Conservation (phyloP, 1,140 invertebrate species). For the Scaptodrosophila lebanonensis region DNA sequence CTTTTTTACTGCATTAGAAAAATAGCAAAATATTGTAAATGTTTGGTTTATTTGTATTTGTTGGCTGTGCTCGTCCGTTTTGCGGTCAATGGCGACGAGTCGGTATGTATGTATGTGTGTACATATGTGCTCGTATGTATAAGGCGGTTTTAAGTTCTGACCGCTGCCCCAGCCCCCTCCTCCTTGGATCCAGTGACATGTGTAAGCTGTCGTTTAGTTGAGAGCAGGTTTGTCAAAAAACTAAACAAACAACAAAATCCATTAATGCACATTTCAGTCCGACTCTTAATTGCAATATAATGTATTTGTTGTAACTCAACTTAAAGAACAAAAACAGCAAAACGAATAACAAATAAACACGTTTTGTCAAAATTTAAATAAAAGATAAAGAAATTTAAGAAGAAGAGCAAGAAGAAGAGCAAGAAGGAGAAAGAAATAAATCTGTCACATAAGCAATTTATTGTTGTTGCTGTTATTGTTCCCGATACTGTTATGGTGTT, state of each 20-base stretch:
- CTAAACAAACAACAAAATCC: too few species aligned
- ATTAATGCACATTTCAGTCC: too few species aligned
- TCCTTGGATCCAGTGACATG: slow-evolving; percentile 19
- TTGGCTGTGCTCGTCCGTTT: slow-evolving; percentile 33
- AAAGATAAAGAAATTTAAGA: slow-evolving; percentile 7
- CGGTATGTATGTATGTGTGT: too few species aligned
- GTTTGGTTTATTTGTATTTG: slow-evolving; percentile 26
- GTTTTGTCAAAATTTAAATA: background rate
- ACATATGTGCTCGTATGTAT: slow-evolving; percentile 1
- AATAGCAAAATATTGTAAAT: slow-evolving; percentile 18
- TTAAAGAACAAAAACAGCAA: too few species aligned
- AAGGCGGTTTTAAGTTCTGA: background rate
- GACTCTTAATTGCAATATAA: too few species aligned
- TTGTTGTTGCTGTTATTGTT: background rate
- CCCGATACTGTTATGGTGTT: slow-evolving; percentile 12
- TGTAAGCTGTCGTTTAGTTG: slow-evolving; percentile 24
- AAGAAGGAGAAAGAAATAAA: slow-evolving; percentile 14
- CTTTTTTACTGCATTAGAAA: too few species aligned
- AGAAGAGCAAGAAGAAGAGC: slow-evolving; percentile 17
- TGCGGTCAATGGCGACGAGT: slow-evolving; percentile 72
- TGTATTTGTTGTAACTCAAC: too few species aligned
- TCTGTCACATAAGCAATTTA: slow-evolving; percentile 18
- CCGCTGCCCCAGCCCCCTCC: slow-evolving; percentile 1
- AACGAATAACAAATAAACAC: too few species aligned
- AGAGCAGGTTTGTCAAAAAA: too few species aligned